phyloP scores from a whole-genome alignment of 2,888 invertebrate genomes.

The Chrysolina americana region DNA sequence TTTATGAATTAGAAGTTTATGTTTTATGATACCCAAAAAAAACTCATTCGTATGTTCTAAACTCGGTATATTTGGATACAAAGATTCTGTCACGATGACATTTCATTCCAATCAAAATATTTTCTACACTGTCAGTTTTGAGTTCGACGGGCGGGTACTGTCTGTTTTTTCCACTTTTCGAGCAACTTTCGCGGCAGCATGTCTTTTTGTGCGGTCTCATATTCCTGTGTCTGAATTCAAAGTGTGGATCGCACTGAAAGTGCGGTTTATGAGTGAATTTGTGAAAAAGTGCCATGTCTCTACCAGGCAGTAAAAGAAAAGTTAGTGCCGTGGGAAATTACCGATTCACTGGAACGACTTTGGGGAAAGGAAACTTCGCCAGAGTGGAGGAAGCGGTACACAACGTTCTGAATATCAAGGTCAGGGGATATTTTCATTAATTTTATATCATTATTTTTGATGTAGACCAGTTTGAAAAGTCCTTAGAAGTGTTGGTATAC shows the following conservation, averaged over 20 bases:
- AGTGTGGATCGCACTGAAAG: background rate
- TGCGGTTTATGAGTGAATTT: slow-evolving; percentile 19
- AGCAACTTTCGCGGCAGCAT: slow-evolving; percentile 11
- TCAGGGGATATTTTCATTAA: slow-evolving; percentile 64
- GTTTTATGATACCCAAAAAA: too few species aligned
- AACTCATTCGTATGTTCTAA: too few species aligned
- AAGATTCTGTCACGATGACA: background rate
- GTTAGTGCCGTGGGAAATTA: slow-evolving; percentile 79
- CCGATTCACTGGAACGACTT: slow-evolving; percentile 78
- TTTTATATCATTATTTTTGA: too few species aligned
- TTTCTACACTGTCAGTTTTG: slow-evolving; percentile 42
- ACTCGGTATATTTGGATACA: too few species aligned
- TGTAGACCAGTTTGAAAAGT: too few species aligned
- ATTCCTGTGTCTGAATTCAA: slow-evolving; percentile 18
- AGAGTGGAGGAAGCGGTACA: slow-evolving; percentile 83
- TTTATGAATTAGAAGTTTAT: too few species aligned
- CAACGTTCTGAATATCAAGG: slow-evolving; percentile 79
- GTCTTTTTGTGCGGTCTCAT: slow-evolving; percentile 19
- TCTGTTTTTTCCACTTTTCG: slow-evolving; percentile 50
- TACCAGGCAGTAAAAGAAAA: slow-evolving; percentile 60
- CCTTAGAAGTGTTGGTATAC: too few species aligned
- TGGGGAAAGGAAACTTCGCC: slow-evolving; percentile 85
- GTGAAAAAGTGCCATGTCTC: slow-evolving; percentile 23
- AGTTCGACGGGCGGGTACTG: slow-evolving; percentile 51
- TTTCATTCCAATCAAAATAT: background rate